phyloP scores from a whole-genome alignment of 2,113 vertebrate genomes.

The Vicugna pacos region DNA sequence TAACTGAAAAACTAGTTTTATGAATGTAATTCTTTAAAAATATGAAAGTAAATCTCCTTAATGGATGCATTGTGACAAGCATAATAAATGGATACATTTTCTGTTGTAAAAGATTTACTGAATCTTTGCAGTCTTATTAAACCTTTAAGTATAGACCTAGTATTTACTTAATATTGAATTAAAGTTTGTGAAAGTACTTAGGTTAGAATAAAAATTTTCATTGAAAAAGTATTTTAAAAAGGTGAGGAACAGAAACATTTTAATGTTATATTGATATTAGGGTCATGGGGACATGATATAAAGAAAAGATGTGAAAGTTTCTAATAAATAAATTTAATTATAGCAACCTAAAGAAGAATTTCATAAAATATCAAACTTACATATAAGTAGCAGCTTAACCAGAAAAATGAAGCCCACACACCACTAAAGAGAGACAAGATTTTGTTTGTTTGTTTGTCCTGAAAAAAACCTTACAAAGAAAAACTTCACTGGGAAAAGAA shows the following conservation, averaged over 20 bases:
- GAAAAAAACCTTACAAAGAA: neutral
- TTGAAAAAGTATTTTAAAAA: neutral
- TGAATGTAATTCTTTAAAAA: neutral
- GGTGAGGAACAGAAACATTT: conserved; percentile 16
- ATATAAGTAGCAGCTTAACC: neutral
- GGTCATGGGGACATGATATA: neutral
- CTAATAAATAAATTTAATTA: conserved; percentile 1
- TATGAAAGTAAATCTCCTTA: neutral
- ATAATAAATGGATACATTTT: neutral
- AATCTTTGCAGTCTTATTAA: neutral
- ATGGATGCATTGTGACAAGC: neutral
- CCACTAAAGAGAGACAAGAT: neutral
- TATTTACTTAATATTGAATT: neutral
- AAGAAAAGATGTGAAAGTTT: neutral
- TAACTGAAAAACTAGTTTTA: conserved; percentile 23
- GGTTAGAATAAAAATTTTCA: neutral
- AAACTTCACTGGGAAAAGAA: neutral
- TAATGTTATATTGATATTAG: neutral
- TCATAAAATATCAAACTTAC: conserved; percentile 27
- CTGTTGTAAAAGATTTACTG: neutral
- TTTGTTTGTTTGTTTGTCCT: conserved; percentile 41
- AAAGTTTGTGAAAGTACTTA: neutral
- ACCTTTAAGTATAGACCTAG: neutral
- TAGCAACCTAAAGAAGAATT: neutral
- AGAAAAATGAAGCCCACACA: conserved; percentile 15